Base-by-base conservation (phyloP, 2,113 vertebrate genomes). In the Pseudorhombus dupliciocellatus region DNA sequence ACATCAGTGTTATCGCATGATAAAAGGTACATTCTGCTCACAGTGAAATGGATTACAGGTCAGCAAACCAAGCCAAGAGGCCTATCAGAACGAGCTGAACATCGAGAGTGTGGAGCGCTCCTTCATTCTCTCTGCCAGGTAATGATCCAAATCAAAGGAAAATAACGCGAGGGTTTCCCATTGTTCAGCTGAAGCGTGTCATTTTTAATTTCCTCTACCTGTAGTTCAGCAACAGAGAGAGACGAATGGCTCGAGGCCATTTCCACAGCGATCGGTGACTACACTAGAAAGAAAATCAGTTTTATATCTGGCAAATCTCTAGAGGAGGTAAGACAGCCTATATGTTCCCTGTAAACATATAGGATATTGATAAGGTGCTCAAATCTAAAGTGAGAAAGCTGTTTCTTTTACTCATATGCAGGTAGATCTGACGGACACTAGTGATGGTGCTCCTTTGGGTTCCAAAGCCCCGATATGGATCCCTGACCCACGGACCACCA, bases 401-500 rank as follows among this genome's bases (percentile, higher is more conserved):
- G 1, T 62, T 60, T 58, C 14, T 28, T 64, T 40, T 1, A 22
- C 8, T 46, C 22, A 9, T 16, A 1, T 75, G 8, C 54, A 98
- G 97, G 87, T 85, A 4, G 94, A 95, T 55, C 15, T 50, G 1
- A n/a, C 66, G 6, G 92, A 94, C 26, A 73, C 63, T 22, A 92
- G 87, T 5, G 93, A 93, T 72, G 92, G 91, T 0, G 93, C 92
- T 77, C 90, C 94, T 0, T 86, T 99, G 63, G 98, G 98, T 25
- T 94, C 96, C 63, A 99, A 97, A 86, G 98, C 98, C 73, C 97
- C 98, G 0, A 98, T 99, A 78, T 99, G 98, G 98, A 96, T 99
- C 81, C 98, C 98, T 25, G 98, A 99, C 66, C 95, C 92, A 0
- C 93, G 98, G 67, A 93, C 94, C 79, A 98, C 97, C 0, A 99